Percentiles rank a stretch among this genome's conserved stretches.
Conservation (phyloP, 1,140 invertebrate species). For the Conus betulinus region DNA sequence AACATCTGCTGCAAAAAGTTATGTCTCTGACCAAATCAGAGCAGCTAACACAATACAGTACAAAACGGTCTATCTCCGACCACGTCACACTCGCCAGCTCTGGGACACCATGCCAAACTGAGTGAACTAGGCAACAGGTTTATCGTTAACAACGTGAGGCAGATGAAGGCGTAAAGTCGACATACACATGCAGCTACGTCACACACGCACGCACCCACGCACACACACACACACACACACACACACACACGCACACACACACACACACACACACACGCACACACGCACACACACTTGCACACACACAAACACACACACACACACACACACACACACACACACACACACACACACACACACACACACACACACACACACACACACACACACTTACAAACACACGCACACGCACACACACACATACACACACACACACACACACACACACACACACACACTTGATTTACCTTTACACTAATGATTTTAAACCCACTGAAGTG, state of each 20-base stretch:
- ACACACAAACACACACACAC: neutral
- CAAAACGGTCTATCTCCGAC: too few relatives aligned
- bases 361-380: neutral
- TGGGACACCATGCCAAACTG: too few relatives aligned
- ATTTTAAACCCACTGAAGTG: neutral
- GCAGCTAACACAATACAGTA: too few relatives aligned
- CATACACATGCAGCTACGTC: neutral
- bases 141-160: neutral
- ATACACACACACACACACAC: conserved; percentile 13
- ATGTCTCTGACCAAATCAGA: too few relatives aligned
- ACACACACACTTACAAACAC: neutral
- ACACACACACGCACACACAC: neutral
- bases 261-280: neutral
- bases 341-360: neutral
- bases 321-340: neutral
- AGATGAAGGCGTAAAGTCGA: too few relatives aligned
- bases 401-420: conserved; percentile 3
- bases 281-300: neutral
- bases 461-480: neutral
- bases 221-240: neutral
- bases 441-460: neutral
- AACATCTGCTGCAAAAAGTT: too few relatives aligned
- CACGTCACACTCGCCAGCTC: too few relatives aligned
- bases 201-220: neutral
- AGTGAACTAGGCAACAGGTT: too few relatives aligned